Evolutionary conservation across 1,140 invertebrate species (phyloP).

Genomic region (Panagrolaimus sp.): DNA sequence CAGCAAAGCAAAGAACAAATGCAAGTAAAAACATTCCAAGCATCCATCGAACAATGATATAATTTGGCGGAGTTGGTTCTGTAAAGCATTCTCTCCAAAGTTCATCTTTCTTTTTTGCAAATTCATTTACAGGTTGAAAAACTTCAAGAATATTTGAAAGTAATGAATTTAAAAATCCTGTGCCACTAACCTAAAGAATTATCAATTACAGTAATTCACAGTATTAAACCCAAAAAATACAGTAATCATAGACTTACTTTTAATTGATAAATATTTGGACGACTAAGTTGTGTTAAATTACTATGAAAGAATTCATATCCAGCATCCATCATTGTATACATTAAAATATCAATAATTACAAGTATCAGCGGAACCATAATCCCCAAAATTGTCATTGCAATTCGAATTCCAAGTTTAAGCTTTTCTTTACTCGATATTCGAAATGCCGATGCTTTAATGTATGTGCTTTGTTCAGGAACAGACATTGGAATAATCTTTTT

Average conservation of each 20-base stretch:
- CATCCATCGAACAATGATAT: conserved; percentile 19
- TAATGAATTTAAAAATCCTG: conserved; percentile 38
- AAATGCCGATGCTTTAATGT: conserved; percentile 17
- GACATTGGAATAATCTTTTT: conserved; percentile 27
- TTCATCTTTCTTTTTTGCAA: conserved; percentile 22
- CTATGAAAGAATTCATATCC: conserved; percentile 31
- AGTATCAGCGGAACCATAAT: conserved; percentile 27
- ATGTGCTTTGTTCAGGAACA: conserved; percentile 26
- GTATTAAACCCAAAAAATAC: too few relatives aligned
- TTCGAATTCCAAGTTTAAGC: conserved; percentile 12
- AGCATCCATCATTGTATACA: conserved; percentile 23
- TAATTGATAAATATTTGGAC: conserved; percentile 33
- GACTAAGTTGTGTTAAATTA: conserved; percentile 25
- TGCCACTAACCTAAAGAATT: conserved; percentile 30
- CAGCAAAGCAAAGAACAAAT: conserved; percentile 12
- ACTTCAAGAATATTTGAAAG: conserved; percentile 26
- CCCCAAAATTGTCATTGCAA: conserved; percentile 27
- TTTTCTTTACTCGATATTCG: conserved; percentile 26
- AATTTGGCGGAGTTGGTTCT: conserved; percentile 37
- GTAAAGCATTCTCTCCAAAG: conserved; percentile 36
- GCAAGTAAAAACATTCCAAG: conserved; percentile 7
- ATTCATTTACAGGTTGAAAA: conserved; percentile 35
- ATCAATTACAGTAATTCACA: not conserved
- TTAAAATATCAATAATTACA: conserved; percentile 25
- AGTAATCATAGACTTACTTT: conserved; percentile 22